Evolutionary conservation across 2,113 vertebrate genomes (phyloP).

Genomic region (Apaloderma vittatum): DNA sequence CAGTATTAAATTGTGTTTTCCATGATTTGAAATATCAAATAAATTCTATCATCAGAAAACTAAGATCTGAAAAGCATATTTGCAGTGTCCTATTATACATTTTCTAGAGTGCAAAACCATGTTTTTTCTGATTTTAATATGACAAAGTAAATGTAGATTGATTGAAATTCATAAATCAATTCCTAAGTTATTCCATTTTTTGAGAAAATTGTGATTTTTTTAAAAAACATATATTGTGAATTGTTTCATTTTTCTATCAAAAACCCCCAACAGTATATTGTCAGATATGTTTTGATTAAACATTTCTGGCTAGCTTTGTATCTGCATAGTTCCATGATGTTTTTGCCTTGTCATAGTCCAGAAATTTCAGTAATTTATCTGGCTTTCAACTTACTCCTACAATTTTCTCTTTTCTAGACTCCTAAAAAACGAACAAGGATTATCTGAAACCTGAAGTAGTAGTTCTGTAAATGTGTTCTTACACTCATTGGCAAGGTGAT

Average conservation of each 20-base stretch:
- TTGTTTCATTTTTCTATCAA: neutral
- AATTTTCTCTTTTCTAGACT: neutral
- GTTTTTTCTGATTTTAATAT: neutral
- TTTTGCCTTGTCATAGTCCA: neutral
- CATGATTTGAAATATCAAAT: neutral
- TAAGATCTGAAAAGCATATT: neutral
- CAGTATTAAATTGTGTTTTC: neutral
- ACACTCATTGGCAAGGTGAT: neutral
- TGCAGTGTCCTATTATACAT: neutral
- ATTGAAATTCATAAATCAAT: neutral
- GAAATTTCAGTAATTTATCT: neutral
- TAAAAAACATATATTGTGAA: neutral
- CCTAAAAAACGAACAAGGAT: neutral
- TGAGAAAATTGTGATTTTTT: neutral
- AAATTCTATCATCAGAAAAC: neutral
- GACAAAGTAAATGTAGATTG: neutral
- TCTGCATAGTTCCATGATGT: neutral
- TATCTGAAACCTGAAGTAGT: neutral
- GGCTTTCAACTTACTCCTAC: neutral
- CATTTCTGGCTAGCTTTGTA: neutral
- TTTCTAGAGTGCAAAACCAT: neutral
- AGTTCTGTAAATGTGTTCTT: neutral
- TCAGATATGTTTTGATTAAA: neutral
- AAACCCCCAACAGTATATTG: neutral
- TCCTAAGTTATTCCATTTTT: neutral